Base-by-base conservation (phyloP, 1,140 invertebrate species). In the Cherax destructor region DNA sequence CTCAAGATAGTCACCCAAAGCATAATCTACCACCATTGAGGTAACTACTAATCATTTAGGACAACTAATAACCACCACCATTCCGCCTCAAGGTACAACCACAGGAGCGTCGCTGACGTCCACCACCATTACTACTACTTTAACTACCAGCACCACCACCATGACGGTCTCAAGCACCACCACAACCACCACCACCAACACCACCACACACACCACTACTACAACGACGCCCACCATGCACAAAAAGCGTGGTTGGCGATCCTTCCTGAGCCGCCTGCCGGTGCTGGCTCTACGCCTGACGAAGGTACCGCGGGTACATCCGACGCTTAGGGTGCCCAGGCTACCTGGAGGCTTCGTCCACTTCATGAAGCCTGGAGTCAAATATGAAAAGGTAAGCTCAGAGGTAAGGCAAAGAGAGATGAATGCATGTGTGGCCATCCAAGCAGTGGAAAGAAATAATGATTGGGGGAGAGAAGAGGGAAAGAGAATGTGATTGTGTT, bases 351-450 rank as follows among this genome's bases (percentile, higher is more conserved):
- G 88, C 18, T 91, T 91, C 81, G 88, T 91, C 81, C 88, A 91
- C 41, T 72, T 91, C 13, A 91, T 91, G 21, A 91, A 91, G 41
- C 88, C 88, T 24, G 88, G 88, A 78, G 88, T 91, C 52, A 91
- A 91, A 24, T 91, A 91, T 69, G 88, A 91, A 56, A 91, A 91
- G 88, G 88, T 91, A 91, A 91, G 88, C 59, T 50, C 1, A n/a
- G 56, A 59, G 30, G 30, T 41, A 41, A 41, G 30, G 30, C 30
- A 5, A 13, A 5, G 52, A 56, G 52, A 13, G 5, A 9, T 56
- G 52, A 56, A 56, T 13, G 52, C 52, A 41, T 41, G 30, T 41
- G 2, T 41, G 30, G 30, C 30, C 30, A 41, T 41, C 30, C 30
- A 41, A 41, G 30, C 30, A 41, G 30, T 41, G 30, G 30, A 41